These are phyloP conservation scores for Nyctereutes procyonoides DNA, from an alignment of 2,113 vertebrate species.

Conservation along the genomic window DNA sequence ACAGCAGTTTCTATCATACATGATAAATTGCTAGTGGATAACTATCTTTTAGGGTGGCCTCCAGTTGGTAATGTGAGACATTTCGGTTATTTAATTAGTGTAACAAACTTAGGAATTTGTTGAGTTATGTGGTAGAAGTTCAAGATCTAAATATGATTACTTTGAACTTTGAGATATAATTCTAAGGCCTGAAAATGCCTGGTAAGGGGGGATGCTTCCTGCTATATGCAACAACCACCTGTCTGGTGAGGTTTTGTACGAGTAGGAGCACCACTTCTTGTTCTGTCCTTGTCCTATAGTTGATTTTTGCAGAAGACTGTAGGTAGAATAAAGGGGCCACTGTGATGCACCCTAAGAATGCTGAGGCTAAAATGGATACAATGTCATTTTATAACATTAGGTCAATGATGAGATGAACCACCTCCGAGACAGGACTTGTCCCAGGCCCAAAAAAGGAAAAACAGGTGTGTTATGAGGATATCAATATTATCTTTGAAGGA, in stretches of 20 bases:
- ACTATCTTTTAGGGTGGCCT: conserved; percentile 33
- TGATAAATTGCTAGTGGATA: neutral
- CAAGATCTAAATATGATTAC: neutral
- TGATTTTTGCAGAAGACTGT: neutral
- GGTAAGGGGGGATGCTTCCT: neutral
- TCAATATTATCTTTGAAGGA: neutral
- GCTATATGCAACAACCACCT: too few relatives aligned
- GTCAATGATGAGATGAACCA: neutral
- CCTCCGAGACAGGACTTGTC: neutral
- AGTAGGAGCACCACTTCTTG: neutral
- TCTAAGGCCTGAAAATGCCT: neutral
- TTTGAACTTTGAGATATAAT: neutral
- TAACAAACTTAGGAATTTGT: neutral
- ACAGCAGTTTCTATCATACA: neutral
- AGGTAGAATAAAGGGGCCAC: neutral
- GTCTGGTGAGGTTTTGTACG: neutral
- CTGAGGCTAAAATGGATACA: neutral
- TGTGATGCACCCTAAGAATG: neutral
- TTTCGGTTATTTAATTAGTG: conserved; percentile 37
- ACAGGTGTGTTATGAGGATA: neutral
- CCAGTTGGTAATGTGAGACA: neutral
- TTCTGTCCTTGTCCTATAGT: neutral
- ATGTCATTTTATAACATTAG: neutral
- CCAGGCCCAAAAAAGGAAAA: neutral
- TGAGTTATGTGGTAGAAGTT: neutral